Evolutionary conservation across 2,888 invertebrate species (phyloP).

Genomic region (Heliconius ethilla): DNA sequence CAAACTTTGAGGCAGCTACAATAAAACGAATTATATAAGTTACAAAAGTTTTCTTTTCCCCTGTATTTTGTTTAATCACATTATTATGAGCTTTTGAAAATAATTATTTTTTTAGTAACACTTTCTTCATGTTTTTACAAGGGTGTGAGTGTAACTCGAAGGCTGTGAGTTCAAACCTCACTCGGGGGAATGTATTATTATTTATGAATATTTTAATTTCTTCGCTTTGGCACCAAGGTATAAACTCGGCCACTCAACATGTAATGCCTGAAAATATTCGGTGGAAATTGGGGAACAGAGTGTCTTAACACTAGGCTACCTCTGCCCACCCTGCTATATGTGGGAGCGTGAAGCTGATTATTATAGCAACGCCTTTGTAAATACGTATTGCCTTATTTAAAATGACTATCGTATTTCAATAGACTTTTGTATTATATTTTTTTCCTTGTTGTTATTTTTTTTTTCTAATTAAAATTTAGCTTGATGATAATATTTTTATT

Average conservation of each 20-base stretch:
- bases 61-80: slow-evolving; percentile 1
- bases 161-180: too few species aligned
- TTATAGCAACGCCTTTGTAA: too few species aligned
- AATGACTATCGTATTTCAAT: neutral
- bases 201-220: too few species aligned
- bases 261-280: too few species aligned
- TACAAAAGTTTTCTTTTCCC: slow-evolving; percentile 14
- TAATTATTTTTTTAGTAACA: neutral
- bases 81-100: neutral
- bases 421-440: neutral
- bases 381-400: neutral
- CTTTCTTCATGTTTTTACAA: neutral
- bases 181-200: too few species aligned
- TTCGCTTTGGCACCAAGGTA: too few species aligned
- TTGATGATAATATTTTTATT: neutral
- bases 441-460: neutral
- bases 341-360: too few species aligned
- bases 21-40: slow-evolving; percentile 21
- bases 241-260: too few species aligned
- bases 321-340: too few species aligned
- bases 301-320: too few species aligned
- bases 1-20: slow-evolving; percentile 18
- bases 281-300: too few species aligned
- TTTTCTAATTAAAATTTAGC: neutral
- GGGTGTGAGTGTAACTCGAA: too few species aligned